phyloP scores from a whole-genome alignment of 2,113 vertebrate species.

The Pongo abelii region DNA sequence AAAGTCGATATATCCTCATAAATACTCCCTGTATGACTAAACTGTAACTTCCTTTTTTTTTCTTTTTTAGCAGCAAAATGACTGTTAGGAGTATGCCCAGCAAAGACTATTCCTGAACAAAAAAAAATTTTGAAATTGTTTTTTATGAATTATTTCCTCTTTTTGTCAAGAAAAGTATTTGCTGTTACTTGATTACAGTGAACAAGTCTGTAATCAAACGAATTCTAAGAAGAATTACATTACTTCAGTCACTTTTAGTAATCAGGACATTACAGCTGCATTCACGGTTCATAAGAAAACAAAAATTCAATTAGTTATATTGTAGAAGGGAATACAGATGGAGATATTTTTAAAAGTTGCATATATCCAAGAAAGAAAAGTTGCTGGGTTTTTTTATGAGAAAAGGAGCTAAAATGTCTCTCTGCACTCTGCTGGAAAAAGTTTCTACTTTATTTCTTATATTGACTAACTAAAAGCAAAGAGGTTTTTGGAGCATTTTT shows the following conservation, averaged over 20 bases:
- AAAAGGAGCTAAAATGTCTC: conserved; percentile 36
- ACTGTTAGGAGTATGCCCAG: background rate
- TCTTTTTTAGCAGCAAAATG: background rate
- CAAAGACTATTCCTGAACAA: background rate
- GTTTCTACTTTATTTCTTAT: background rate
- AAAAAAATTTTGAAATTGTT: background rate
- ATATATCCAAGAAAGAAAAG: conserved; percentile 54
- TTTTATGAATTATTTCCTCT: conserved; percentile 33
- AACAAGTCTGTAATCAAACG: conserved; percentile 54
- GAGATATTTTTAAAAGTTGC: conserved; percentile 48
- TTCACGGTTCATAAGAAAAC: conserved; percentile 47
- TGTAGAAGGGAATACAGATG: conserved; percentile 60
- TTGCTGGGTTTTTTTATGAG: conserved; percentile 37
- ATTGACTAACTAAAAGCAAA: conserved; percentile 38
- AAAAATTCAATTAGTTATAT: conserved; percentile 67
- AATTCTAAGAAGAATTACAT: conserved; percentile 32
- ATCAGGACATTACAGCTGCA: conserved; percentile 17
- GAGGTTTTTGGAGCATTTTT: background rate
- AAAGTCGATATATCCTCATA: background rate
- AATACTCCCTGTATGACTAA: background rate
- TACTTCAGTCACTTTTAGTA: conserved; percentile 64
- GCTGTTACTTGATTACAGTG: conserved; percentile 19
- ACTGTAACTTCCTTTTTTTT: background rate
- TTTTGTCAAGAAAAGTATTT: conserved; percentile 32
- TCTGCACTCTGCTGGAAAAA: background rate